These are phyloP conservation scores for Trileptium ribeirensis DNA, from an alignment of 2,888 invertebrate species.

Conservation along the genomic window DNA sequence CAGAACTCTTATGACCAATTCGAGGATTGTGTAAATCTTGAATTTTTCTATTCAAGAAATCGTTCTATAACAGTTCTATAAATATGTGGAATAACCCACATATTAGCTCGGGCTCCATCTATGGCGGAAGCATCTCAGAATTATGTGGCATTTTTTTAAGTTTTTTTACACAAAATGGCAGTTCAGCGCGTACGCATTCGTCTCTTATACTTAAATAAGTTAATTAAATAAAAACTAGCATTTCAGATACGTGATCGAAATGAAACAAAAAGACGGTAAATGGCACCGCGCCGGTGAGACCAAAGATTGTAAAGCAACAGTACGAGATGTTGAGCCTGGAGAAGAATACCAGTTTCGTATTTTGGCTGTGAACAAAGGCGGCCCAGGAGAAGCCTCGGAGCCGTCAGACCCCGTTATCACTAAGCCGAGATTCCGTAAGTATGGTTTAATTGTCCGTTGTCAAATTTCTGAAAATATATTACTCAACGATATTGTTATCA, in stretches of 20 bases:
- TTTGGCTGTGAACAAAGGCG: slow-evolving; percentile 85
- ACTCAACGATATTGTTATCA: no score
- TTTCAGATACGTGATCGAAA: slow-evolving; percentile 77
- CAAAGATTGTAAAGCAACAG: slow-evolving; percentile 62
- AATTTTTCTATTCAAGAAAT: no score
- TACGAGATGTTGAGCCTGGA: slow-evolving; percentile 77
- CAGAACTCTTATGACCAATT: no score
- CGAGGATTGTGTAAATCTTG: no score
- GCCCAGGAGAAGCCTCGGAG: slow-evolving; percentile 64
- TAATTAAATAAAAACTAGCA: background rate
- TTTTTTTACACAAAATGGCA: no score
- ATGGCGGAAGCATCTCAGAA: no score
- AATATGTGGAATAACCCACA: no score
- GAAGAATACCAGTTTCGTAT: slow-evolving; percentile 92
- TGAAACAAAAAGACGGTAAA: slow-evolving; percentile 65
- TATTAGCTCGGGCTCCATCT: no score
- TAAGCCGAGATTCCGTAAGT: slow-evolving; percentile 68
- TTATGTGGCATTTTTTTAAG: no score
- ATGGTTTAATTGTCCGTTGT: no score
- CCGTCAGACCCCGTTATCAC: slow-evolving; percentile 52
- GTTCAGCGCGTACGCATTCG: background rate
- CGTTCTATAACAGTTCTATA: no score
- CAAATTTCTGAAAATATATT: no score
- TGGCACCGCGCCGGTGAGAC: slow-evolving; percentile 83
- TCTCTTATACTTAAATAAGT: background rate